A percentile compares a stretch with the other conserved stretches of the same genome.
Evolutionary conservation across 2,888 invertebrate species (phyloP).

Genomic region (Nemoura dubitans): DNA sequence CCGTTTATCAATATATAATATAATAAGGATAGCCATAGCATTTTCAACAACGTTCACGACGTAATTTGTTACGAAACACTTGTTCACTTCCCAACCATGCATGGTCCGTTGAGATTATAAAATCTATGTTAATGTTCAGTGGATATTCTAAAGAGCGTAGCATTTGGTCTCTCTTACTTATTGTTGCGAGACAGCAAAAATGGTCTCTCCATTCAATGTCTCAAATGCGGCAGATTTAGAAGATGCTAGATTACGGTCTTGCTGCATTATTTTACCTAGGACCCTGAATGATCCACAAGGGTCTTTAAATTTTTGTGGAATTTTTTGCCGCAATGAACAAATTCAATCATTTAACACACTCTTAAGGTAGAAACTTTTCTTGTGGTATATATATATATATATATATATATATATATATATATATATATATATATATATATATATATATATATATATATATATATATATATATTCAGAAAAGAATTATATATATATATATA

Average conservation of each 20-base stretch:
- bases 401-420: no score
- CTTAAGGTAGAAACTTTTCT: not conserved
- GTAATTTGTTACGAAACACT: conserved; percentile 14
- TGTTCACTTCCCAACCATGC: conserved; percentile 24
- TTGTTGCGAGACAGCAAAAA: not conserved
- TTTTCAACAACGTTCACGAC: not conserved
- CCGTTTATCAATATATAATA: not conserved
- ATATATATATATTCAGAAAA: no score
- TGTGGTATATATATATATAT: not conserved
- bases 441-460: no score
- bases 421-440: no score
- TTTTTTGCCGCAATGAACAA: not conserved
- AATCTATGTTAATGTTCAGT: not conserved
- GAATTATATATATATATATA: no score
- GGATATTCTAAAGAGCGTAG: not conserved
- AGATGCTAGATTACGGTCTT: not conserved
- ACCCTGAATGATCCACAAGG: not conserved
- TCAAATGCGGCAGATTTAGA: not conserved
- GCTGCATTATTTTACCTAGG: not conserved
- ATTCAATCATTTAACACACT: not conserved
- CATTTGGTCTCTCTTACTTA: not conserved
- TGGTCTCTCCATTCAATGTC: not conserved
- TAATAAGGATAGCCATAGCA: not conserved
- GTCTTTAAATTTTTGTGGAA: not conserved
- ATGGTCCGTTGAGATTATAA: conserved; percentile 23